A percentile compares a stretch with the other conserved stretches of the same genome.
These are phyloP conservation scores for Coptodon bakossiorum DNA, from an alignment of 2,113 vertebrate genomes.

Conservation along the genomic window DNA sequence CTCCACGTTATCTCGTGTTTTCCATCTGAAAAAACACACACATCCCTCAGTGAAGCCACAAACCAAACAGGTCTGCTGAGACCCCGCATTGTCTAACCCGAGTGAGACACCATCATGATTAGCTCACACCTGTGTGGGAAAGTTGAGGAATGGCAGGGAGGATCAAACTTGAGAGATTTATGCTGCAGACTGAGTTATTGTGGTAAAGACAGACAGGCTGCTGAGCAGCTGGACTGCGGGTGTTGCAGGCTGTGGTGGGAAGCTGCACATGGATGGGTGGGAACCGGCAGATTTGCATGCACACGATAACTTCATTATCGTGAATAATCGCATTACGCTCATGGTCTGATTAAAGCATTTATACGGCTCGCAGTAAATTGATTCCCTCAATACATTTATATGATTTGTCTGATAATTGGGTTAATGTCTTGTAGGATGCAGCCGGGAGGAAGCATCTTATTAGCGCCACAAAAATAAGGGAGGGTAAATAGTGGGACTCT, in stretches of 20 bases:
- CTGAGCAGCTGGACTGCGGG: slow-evolving; percentile 17
- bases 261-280: background rate
- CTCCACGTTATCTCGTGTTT: slow-evolving; percentile 36
- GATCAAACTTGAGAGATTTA: slow-evolving; percentile 48
- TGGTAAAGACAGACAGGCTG: slow-evolving; percentile 28
- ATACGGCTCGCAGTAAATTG: slow-evolving; percentile 14
- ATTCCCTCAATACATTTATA: slow-evolving; percentile 24
- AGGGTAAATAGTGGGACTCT: background rate
- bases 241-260: background rate
- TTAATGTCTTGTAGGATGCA: slow-evolving; percentile 9
- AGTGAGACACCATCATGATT: slow-evolving; percentile 52
- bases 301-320: slow-evolving; percentile 15
- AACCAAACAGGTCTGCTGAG: slow-evolving; percentile 58
- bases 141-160: slow-evolving; percentile 32
- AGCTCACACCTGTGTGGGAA: slow-evolving; percentile 59
- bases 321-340: slow-evolving; percentile 29
- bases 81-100: slow-evolving; percentile 44
- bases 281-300: slow-evolving; percentile 1
- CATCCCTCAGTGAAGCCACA: slow-evolving; percentile 30
- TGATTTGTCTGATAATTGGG: slow-evolving; percentile 36
- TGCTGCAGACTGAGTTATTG: slow-evolving; percentile 27
- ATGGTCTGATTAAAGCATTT: slow-evolving; percentile 38
- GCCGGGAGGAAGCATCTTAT: slow-evolving; percentile 16
- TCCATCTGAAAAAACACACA: slow-evolving; percentile 15
- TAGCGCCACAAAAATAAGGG: background rate